phyloP scores from a whole-genome alignment of 2,888 invertebrate species.

The Meloe dianella region DNA sequence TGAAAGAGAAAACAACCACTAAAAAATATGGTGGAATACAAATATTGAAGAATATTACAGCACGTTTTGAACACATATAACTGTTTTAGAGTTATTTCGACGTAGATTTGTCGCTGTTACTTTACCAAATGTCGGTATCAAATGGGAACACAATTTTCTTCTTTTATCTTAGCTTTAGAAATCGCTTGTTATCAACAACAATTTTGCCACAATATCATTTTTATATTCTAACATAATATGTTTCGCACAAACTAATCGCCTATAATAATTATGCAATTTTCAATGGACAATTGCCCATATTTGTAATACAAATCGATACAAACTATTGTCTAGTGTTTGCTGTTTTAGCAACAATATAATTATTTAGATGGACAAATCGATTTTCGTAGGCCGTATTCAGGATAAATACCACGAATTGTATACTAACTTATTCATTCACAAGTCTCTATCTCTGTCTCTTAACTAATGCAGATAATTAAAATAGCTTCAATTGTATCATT shows the following conservation, averaged over 20 bases:
- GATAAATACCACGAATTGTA: constrained; percentile 4
- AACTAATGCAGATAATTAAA: constrained; percentile 42
- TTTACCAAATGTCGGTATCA: not conserved
- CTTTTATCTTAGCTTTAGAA: too few species aligned
- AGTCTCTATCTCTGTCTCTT: not conserved
- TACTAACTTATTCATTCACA: not conserved
- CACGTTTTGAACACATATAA: constrained; percentile 41
- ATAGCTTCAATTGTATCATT: constrained; percentile 39
- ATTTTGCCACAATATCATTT: too few species aligned
- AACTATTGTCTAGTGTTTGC: not conserved
- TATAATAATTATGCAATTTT: constrained; percentile 4
- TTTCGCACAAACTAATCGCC: not conserved
- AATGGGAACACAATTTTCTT: not conserved
- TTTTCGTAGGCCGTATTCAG: not conserved
- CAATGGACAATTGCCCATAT: constrained; percentile 8
- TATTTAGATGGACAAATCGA: constrained; percentile 4
- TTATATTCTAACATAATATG: not conserved
- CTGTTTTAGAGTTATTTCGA: constrained; percentile 34
- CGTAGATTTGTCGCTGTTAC: constrained; percentile 32
- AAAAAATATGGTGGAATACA: constrained; percentile 38
- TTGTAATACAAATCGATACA: not conserved
- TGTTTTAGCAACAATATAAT: not conserved
- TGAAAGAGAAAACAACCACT: not conserved
- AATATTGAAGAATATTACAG: constrained; percentile 44
- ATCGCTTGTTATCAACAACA: not conserved